phyloP scores from a whole-genome alignment of 2,797 vertebrate genomes.

The Diplodus puntazzo region DNA sequence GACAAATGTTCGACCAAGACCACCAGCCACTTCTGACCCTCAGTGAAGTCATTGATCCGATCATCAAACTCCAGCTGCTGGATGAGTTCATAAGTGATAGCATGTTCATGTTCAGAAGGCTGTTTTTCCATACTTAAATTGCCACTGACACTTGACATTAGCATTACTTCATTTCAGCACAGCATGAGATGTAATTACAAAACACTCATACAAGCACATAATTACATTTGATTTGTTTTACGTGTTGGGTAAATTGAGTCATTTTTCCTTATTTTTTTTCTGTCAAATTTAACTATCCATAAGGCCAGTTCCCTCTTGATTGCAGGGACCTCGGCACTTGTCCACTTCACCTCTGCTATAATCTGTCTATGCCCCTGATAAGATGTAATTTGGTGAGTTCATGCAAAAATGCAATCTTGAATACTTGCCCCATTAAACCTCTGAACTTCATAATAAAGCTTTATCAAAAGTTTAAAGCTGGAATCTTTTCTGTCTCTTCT shows the following conservation, averaged over 20 bases:
- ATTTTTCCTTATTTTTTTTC: slow-evolving; percentile 1
- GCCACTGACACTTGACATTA: slow-evolving; percentile 46
- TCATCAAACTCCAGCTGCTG: background rate
- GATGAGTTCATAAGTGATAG: background rate
- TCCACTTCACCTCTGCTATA: background rate
- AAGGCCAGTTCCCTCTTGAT: slow-evolving; percentile 16
- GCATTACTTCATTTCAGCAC: slow-evolving; percentile 23
- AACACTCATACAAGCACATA: slow-evolving; percentile 21
- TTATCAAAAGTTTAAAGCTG: slow-evolving; percentile 15
- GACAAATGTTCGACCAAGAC: background rate
- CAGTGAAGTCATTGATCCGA: background rate
- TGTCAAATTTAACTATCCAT: slow-evolving; percentile 2
- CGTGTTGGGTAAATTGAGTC: background rate
- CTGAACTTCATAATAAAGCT: slow-evolving; percentile 12
- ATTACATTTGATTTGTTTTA: slow-evolving; percentile 11
- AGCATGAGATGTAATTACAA: slow-evolving; percentile 36
- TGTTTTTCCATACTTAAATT: slow-evolving; percentile 38
- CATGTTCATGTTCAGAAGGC: background rate
- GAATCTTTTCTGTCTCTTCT: background rate
- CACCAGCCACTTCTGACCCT: background rate
- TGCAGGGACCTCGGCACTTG: slow-evolving; percentile 13
- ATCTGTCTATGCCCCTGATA: background rate
- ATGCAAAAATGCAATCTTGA: background rate
- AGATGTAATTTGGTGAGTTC: slow-evolving; percentile 11
- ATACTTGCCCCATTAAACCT: background rate